A percentile compares a stretch with the other conserved stretches of the same genome.
These are phyloP conservation scores for Pseudolycoriella hygida DNA, from an alignment of 2,888 invertebrate genomes.

Conservation along the genomic window DNA sequence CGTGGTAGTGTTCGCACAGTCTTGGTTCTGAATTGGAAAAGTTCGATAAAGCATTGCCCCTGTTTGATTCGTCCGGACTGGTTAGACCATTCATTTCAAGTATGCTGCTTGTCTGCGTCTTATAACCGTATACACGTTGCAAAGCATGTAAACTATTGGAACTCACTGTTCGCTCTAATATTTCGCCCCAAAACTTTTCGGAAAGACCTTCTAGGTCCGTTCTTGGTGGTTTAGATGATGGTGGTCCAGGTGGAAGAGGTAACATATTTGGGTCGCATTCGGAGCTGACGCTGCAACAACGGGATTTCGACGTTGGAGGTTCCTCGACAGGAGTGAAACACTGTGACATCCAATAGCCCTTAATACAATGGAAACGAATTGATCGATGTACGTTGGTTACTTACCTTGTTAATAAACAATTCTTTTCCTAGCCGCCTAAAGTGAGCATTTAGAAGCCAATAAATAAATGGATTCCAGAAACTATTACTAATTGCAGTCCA, in stretches of 20 bases:
- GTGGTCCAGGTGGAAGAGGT: constrained; percentile 27
- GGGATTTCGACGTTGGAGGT: constrained; percentile 25
- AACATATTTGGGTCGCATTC: constrained; percentile 28
- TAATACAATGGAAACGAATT: no score
- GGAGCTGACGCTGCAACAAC: constrained; percentile 23
- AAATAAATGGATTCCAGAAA: constrained; percentile 80
- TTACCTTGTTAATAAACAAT: constrained; percentile 56
- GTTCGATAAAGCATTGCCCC: constrained; percentile 4
- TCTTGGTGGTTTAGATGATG: constrained; percentile 22
- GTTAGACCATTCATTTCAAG: neutral
- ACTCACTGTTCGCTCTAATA: constrained; percentile 58
- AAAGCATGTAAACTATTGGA: constrained; percentile 56
- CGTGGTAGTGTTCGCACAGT: constrained; percentile 27
- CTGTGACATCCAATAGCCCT: neutral
- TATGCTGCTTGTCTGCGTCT: constrained; percentile 12
- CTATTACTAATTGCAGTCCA: constrained; percentile 78
- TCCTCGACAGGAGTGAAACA: constrained; percentile 15
- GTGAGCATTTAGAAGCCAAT: constrained; percentile 74
- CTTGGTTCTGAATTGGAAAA: constrained; percentile 26
- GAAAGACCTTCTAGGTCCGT: constrained; percentile 45
- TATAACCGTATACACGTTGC: constrained; percentile 28
- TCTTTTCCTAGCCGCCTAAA: constrained; percentile 66
- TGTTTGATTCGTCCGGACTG: neutral
- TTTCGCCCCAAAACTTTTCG: constrained; percentile 60
- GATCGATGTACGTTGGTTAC: constrained; percentile 16